Percentiles rank a stretch among this genome's conserved stretches.
phyloP scores from a whole-genome alignment of 2,888 invertebrate species.

The Habroteleia sp. region DNA sequence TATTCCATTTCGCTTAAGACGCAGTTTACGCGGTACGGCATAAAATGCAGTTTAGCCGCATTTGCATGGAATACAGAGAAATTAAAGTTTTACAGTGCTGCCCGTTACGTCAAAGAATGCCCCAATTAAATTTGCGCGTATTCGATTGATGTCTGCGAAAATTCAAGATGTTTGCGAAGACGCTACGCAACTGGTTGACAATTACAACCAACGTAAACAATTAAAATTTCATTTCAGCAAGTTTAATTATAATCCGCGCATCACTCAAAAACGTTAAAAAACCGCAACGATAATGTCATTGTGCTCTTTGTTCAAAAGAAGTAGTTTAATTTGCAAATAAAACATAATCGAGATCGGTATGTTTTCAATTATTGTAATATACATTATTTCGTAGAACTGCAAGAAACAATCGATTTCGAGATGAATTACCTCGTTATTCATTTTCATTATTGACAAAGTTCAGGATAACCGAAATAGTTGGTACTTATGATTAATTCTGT shows the following conservation, averaged over 20 bases:
- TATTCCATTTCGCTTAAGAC: constrained; percentile 45
- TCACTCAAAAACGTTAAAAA: constrained; percentile 18
- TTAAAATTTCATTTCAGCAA: constrained; percentile 14
- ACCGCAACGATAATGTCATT: too few species aligned
- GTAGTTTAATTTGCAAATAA: too few species aligned
- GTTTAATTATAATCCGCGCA: constrained; percentile 20
- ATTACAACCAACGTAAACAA: constrained; percentile 21
- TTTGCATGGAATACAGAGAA: constrained; percentile 31
- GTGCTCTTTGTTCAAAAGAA: too few species aligned
- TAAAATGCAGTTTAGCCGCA: constrained; percentile 42
- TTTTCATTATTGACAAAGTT: constrained; percentile 21
- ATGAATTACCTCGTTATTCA: too few species aligned
- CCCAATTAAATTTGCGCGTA: constrained; percentile 30
- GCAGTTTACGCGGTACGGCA: constrained; percentile 19
- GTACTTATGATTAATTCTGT: constrained; percentile 19
- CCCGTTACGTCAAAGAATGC: constrained; percentile 39
- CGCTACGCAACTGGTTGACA: constrained; percentile 27
- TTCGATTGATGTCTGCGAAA: too few species aligned
- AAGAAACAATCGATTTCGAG: too few species aligned
- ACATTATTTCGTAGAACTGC: too few species aligned
- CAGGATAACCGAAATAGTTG: constrained; percentile 13
- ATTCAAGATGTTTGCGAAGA: not conserved
- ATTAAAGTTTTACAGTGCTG: constrained; percentile 40
- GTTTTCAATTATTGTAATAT: too few species aligned
- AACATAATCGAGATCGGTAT: too few species aligned